Evolutionary conservation across 2,888 invertebrate genomes (phyloP).

Genomic region (Drosophila kokeensis): DNA sequence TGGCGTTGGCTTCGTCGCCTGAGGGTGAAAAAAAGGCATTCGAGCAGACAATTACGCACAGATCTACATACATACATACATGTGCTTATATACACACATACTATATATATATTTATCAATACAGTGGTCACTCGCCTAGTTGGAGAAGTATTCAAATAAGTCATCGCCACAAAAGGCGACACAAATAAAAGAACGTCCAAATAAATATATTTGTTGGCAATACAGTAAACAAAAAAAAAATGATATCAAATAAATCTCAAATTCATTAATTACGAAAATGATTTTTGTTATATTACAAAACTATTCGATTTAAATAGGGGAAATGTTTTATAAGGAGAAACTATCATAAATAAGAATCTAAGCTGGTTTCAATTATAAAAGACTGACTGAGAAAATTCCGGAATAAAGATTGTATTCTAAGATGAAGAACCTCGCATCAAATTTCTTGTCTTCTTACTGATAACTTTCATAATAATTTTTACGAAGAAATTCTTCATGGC

Average conservation of each 20-base stretch:
- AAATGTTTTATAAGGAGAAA: neutral
- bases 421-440: neutral
- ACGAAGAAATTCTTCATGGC: neutral
- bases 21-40: conserved; percentile 80
- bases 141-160: neutral
- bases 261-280: neutral
- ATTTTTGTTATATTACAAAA: neutral
- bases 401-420: neutral
- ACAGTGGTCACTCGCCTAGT: conserved; percentile 8
- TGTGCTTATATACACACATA: neutral
- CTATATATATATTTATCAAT: conserved; percentile 14
- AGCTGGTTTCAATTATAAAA: neutral
- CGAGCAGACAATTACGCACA: conserved; percentile 59
- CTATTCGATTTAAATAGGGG: neutral
- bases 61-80: conserved; percentile 12
- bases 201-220: neutral
- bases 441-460: neutral
- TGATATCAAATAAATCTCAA: neutral
- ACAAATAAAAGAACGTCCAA: neutral
- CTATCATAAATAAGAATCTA: neutral
- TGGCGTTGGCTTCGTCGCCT: conserved; percentile 80
- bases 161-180: neutral
- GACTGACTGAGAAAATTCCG: neutral
- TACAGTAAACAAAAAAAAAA: neutral
- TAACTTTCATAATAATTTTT: neutral